Evolutionary conservation across 2,888 invertebrate genomes (phyloP), one percentile per base, ranked within the genome.

Genomic region (Pristionchus exspectatus): DNA sequence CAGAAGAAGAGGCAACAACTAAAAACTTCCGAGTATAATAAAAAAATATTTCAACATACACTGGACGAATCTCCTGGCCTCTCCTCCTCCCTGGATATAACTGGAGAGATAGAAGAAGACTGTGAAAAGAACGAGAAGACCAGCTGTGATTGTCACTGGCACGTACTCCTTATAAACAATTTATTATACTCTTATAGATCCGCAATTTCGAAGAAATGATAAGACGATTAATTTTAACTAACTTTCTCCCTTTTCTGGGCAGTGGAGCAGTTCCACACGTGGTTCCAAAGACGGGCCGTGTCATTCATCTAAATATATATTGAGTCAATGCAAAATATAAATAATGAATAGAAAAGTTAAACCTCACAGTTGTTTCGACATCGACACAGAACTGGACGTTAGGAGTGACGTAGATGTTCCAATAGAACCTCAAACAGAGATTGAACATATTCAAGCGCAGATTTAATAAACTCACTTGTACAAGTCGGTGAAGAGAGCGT

Each of bases 251-350:
- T 89, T 90, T 92, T 92, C 66, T 90, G 91, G 33, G 90, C 89
- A 77, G 94, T 94, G 0, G 92, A 91, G 88, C 95, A 95, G 44
- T 92, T 85, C 94, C 94, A 94, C 1, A 94, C 94, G 89, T 93
- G 91, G 88, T 93, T 93, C 95, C 95, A 95, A 50, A 95, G 86
- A 90, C 93, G 94, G 88, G 94, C 93, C 27, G 95, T 95, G 90
- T 95, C 95, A 89, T 95, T 95, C 95, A 95, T 95, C 91, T 92
- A 63, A 54, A 91, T 27, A 14, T 38, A 83, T 33, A 21, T 33
- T 27, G 12, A 85, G 56, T 24, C 14, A 12, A 27, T n/a, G 10
- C 2, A 69, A 69, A 66, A n/a, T 77, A 74, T 21, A 50, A 33
- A 50, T 85, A 38, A 38, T 38, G 5, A 38, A 38, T 30, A 16